phyloP scores from a whole-genome alignment of 2,888 invertebrate genomes.

The Mythimna ferrago region DNA sequence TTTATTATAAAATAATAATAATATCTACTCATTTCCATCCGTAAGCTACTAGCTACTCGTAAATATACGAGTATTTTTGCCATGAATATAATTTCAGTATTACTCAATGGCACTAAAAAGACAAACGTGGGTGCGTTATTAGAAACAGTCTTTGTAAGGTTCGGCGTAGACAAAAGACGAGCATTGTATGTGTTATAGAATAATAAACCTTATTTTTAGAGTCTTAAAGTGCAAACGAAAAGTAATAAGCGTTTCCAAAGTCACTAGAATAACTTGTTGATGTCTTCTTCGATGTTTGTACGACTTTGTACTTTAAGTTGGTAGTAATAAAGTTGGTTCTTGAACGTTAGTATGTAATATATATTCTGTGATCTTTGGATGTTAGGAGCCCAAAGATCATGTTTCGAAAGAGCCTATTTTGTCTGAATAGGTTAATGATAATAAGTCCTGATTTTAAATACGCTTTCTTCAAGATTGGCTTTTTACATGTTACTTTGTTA shows the following conservation, averaged over 20 bases:
- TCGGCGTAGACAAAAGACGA: slow-evolving; percentile 6
- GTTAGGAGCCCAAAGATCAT: neutral
- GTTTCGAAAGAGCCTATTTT: slow-evolving; percentile 14
- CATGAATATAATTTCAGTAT: too few species aligned
- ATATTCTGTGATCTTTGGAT: neutral
- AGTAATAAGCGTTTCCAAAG: neutral
- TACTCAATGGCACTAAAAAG: neutral
- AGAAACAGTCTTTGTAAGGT: neutral
- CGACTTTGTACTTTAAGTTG: neutral
- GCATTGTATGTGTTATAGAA: neutral
- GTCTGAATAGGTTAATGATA: slow-evolving; percentile 23
- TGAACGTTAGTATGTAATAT: neutral
- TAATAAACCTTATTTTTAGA: neutral
- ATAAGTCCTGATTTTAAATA: slow-evolving; percentile 27
- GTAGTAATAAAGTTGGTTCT: neutral
- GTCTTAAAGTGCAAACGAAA: neutral
- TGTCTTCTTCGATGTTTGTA: neutral
- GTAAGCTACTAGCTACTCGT: too few species aligned
- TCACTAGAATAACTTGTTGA: neutral
- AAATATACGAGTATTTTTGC: too few species aligned
- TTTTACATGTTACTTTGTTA: slow-evolving; percentile 11
- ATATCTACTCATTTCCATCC: too few species aligned
- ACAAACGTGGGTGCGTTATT: neutral
- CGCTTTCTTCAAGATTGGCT: slow-evolving; percentile 11
- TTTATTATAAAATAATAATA: too few species aligned